phyloP scores from a whole-genome alignment of 2,888 invertebrate genomes.

The Electrophaes corylata region DNA sequence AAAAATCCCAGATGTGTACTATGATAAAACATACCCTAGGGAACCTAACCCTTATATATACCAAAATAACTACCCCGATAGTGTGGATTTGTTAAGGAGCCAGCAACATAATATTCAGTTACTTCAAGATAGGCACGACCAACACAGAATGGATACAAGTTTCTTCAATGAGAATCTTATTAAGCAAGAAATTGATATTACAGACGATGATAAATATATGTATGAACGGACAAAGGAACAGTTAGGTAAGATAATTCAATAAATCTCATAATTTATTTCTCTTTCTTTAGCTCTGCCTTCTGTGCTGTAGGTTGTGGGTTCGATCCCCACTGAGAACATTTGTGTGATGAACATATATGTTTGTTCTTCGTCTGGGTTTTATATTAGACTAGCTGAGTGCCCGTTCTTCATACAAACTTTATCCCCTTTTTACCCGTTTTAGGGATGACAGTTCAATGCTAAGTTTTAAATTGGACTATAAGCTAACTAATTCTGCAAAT shows the following conservation, averaged over 20 bases:
- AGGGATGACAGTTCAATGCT: too few relatives aligned
- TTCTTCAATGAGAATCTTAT: constrained; percentile 74
- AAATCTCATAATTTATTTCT: too few relatives aligned
- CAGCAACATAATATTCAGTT: constrained; percentile 74
- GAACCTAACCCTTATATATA: constrained; percentile 36
- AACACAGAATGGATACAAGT: constrained; percentile 66
- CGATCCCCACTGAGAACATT: too few relatives aligned
- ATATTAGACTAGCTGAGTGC: too few relatives aligned
- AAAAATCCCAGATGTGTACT: constrained; percentile 52
- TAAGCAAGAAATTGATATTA: constrained; percentile 71
- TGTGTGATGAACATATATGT: too few relatives aligned
- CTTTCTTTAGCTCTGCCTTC: not conserved
- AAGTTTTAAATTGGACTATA: too few relatives aligned
- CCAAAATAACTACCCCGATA: constrained; percentile 54
- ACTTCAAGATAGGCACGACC: constrained; percentile 56
- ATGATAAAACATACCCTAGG: constrained; percentile 49
- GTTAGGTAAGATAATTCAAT: constrained; percentile 50
- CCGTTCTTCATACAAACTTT: too few relatives aligned
- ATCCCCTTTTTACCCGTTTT: too few relatives aligned
- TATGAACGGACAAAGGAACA: constrained; percentile 69
- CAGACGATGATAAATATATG: constrained; percentile 68
- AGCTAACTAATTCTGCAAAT: too few relatives aligned
- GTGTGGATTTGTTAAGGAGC: constrained; percentile 63
- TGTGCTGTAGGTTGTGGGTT: too few relatives aligned
- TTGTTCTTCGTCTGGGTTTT: too few relatives aligned